These are phyloP conservation scores for Lamellibrachia columna DNA, from an alignment of 2,888 invertebrate species.

Conservation along the genomic window DNA sequence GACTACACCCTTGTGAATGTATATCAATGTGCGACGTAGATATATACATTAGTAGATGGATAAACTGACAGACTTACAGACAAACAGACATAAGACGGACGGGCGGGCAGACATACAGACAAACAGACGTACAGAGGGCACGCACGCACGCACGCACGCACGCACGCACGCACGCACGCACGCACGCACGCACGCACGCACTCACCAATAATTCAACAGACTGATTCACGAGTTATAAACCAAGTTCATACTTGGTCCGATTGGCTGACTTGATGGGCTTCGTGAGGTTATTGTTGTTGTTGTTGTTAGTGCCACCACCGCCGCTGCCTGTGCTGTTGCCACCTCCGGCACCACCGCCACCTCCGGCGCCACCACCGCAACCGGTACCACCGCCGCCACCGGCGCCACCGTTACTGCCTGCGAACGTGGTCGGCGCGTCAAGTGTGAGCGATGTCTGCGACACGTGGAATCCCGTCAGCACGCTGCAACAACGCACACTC, in stretches of 20 bases:
- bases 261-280: not conserved
- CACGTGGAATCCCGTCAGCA: conserved; percentile 7
- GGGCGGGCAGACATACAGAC: not conserved
- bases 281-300: not conserved
- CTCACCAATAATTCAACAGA: no score
- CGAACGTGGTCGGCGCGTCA: not conserved
- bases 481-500: not conserved
- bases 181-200: not conserved
- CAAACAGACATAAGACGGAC: no score
- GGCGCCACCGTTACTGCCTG: not conserved
- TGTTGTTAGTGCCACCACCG: not conserved
- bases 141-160: no score
- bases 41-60: not conserved
- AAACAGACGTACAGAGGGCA: no score
- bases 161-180: not conserved
- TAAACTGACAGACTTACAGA: no score
- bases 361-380: not conserved
- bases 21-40: not conserved
- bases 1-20: not conserved
- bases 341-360: not conserved
- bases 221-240: no score
- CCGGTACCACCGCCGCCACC: not conserved
- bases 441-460: not conserved
- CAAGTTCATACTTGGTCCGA: not conserved
- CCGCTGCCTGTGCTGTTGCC: not conserved